Evolutionary conservation across 2,113 vertebrate genomes (phyloP).

Genomic region (Ailurus styani): DNA sequence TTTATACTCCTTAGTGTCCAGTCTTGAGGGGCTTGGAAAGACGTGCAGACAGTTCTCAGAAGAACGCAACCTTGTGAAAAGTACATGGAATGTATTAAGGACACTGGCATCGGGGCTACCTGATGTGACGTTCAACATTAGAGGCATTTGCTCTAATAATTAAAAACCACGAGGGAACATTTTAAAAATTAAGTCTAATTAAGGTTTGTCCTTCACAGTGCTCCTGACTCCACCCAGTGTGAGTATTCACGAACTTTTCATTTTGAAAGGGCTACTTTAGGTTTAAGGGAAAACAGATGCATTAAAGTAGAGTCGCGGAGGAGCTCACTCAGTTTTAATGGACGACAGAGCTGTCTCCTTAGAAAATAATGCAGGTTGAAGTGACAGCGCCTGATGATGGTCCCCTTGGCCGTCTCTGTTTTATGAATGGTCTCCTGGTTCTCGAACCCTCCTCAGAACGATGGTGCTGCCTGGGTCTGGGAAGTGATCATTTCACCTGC

Average conservation of each 20-base stretch:
- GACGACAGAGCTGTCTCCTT: background rate
- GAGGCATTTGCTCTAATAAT: constrained; percentile 33
- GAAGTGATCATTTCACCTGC: background rate
- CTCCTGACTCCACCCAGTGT: background rate
- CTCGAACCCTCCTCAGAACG: background rate
- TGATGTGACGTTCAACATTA: background rate
- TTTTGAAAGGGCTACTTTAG: background rate
- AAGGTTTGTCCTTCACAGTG: background rate
- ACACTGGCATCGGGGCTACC: background rate
- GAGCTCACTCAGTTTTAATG: too few relatives aligned
- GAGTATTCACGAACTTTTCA: background rate
- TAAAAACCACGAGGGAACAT: constrained; percentile 33
- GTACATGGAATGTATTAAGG: background rate
- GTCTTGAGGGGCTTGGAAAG: background rate
- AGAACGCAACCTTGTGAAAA: background rate
- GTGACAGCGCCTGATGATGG: background rate
- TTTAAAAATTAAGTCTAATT: constrained; percentile 39
- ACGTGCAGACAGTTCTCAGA: background rate
- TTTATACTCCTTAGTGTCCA: constrained; percentile 14
- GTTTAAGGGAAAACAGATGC: background rate
- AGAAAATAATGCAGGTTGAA: background rate
- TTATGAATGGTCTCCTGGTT: background rate
- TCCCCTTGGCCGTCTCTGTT: background rate
- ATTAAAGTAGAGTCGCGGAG: fast-evolving
- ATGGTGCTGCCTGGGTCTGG: background rate